These are phyloP conservation scores for Rhea pennata DNA, from an alignment of 2,113 vertebrate genomes.

Conservation along the genomic window DNA sequence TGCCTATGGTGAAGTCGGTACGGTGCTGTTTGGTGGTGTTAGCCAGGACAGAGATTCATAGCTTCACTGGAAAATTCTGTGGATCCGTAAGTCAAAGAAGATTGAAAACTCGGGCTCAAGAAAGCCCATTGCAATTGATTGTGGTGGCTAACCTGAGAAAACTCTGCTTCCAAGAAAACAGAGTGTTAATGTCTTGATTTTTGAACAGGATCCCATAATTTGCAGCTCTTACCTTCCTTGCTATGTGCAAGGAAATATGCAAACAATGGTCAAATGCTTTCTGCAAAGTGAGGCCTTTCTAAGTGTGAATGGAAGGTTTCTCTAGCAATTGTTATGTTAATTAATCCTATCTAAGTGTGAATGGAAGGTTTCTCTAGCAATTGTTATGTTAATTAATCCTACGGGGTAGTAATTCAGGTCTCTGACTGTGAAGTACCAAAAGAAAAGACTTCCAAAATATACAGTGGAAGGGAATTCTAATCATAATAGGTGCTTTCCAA, in stretches of 20 bases:
- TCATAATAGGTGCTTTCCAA: background rate
- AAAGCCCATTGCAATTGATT: background rate
- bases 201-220: background rate
- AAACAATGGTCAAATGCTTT: background rate
- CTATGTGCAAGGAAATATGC: background rate
- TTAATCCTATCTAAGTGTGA: too few species aligned
- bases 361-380: background rate
- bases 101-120: background rate
- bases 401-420: fast-evolving
- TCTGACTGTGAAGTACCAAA: background rate
- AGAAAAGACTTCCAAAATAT: background rate
- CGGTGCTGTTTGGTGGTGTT: background rate
- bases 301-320: background rate
- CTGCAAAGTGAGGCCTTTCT: background rate
- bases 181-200: background rate
- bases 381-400: background rate
- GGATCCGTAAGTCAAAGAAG: background rate
- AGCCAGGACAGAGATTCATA: background rate
- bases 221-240: background rate
- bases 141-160: background rate
- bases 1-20: background rate
- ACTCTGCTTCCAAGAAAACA: background rate
- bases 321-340: background rate
- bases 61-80: background rate
- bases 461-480: background rate